phyloP scores from a whole-genome alignment of 2,797 vertebrate species.

The Notoglanidium macrostoma region DNA sequence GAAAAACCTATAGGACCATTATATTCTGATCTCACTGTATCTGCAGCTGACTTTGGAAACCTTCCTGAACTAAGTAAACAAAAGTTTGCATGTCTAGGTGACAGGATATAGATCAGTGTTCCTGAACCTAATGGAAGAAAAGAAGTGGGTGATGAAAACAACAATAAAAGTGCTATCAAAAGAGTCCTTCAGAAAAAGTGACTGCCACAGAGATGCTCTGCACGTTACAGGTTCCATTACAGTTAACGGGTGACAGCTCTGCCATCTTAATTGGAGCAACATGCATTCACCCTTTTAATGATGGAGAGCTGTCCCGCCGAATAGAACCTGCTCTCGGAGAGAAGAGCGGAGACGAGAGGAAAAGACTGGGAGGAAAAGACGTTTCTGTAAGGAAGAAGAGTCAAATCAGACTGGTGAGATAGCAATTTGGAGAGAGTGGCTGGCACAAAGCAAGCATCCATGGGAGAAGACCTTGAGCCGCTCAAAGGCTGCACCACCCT shows the following conservation, averaged over 20 bases:
- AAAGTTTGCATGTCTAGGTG: slow-evolving; percentile 75
- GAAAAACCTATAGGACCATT: slow-evolving; percentile 43
- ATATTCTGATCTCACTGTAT: slow-evolving; percentile 36
- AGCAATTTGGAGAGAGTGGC: slow-evolving; percentile 75
- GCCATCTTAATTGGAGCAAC: slow-evolving; percentile 58
- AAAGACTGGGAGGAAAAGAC: slow-evolving; percentile 65
- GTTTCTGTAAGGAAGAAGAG: slow-evolving; percentile 56
- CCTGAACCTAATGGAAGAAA: slow-evolving; percentile 69
- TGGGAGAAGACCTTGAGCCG: slow-evolving; percentile 73
- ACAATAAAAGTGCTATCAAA: slow-evolving; percentile 73
- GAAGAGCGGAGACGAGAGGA: slow-evolving; percentile 66
- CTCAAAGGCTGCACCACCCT: slow-evolving; percentile 80
- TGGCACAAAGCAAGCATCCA: slow-evolving; percentile 73
- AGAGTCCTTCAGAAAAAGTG: slow-evolving; percentile 60
- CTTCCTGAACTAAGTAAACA: slow-evolving; percentile 68
- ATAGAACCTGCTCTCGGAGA: slow-evolving; percentile 72
- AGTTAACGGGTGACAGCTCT: slow-evolving; percentile 75
- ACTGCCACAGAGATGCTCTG: slow-evolving; percentile 67
- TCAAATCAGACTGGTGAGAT: slow-evolving; percentile 55
- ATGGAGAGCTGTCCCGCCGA: slow-evolving; percentile 54
- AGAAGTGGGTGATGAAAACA: slow-evolving; percentile 53
- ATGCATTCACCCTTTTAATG: slow-evolving; percentile 53
- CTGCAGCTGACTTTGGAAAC: slow-evolving; percentile 58
- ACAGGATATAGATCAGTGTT: slow-evolving; percentile 67
- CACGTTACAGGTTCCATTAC: slow-evolving; percentile 72